Evolutionary conservation across 1,140 invertebrate genomes (phyloP), one percentile per base, ranked within the genome.

Genomic region (Laupala kohalensis): DNA sequence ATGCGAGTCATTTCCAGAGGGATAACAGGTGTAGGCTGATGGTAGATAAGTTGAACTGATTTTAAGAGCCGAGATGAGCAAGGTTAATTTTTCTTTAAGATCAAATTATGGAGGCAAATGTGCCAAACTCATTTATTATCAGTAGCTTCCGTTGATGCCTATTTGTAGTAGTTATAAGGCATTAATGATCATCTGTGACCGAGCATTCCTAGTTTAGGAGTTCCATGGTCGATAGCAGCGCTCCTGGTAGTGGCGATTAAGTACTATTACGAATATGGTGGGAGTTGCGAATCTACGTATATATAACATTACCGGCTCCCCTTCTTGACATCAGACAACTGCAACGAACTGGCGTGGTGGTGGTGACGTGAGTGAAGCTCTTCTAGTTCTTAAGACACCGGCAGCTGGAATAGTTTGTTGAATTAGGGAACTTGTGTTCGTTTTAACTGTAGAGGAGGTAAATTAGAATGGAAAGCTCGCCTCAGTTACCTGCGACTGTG

Each of bases 281-380:
- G 37, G 37, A 53, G 37, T 53, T 19, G 37, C 37, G 19, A 53
- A 53, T 53, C 37, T 53, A 53, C 37, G 37, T 53, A 53, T 53
- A 53, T 53, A 53, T 53, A 53, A 19, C 37, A 53, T 68, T 28
- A 12, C 67, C 67, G 25, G 67, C 15, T 0, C 23, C 19, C 15
- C 19, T 64, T 27, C 62, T 53, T 74, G 73, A 72, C 72, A 71
- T 73, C 74, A 74, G 75, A 75, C 75, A 74, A 73, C 71, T 71
- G n/a, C 15, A 19, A 67, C 25, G 25, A 28, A 37, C 29, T 68
- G n/a, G 6, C 6, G 12, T 27, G n/a, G 6, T 24, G 0, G 19
- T 26, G 27, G 27, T 23, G 19, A 30, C 27, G 28, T 37, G 67
- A 19, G 13, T 19, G 19, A 27, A 24, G 67, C 9, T 29, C 15